Base-by-base conservation (phyloP, 2,797 vertebrate species). In the Eulemur mongoz region DNA sequence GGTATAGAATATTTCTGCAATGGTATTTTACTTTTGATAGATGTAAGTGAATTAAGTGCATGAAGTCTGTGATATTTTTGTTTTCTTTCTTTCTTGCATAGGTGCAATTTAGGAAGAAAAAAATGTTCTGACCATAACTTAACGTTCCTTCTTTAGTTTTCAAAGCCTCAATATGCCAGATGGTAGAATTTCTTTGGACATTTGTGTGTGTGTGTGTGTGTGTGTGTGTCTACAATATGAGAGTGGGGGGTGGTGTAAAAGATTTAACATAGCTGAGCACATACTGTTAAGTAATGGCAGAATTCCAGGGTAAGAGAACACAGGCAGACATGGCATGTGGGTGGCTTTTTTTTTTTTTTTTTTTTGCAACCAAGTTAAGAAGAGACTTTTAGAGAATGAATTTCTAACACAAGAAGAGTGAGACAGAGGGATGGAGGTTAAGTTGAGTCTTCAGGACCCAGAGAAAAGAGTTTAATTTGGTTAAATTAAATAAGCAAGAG, bases 301-400 rank as follows among this genome's bases (percentile, higher is more conserved):
- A 65, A 92, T 93, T 96, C 70, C 87, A 97, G 32, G 27, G 48
- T 93, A 86, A 87, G 75, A 70, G 38, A 93, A 95, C 43, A 78
- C 27, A 89, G 27, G 63, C 69, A 96, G 45, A 30, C 70, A 63
- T 59, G 7, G 50, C 43, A 89, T 73, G 69, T 95, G 70, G 54
- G 32, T 89, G 48, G 23, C 2, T 32, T 76, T 88, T 43, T 67
- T 67, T 48, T 59, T 40, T 70, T 52, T 70, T 52, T 23, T 67
- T 50, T 52, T 61, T 61, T 48, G 40, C 45, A 93, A 82, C 52
- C 57, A 82, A 73, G n/a, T 72, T 72, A 94, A 82, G 45, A 87
- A 83, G 50, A 90, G 14, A 27, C 18, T 80, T 92, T 59, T 82
- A 75, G 48, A 40, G 17, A 93, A 89, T 72, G 22, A 59, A 72